Conservation (phyloP, 2,113 vertebrate species). For the Tenrec ecaudatus region DNA sequence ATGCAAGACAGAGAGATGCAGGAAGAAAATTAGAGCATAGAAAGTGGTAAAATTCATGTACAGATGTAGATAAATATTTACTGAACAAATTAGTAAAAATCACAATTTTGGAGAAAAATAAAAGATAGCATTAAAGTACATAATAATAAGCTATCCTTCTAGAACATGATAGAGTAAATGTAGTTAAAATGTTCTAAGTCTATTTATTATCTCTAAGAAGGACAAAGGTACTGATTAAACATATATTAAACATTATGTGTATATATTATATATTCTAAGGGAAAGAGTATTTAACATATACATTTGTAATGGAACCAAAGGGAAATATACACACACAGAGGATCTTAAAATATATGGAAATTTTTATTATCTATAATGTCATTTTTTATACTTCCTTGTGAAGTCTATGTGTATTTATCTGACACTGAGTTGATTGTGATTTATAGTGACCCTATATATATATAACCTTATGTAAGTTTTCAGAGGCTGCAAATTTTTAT, state of each 20-base stretch:
- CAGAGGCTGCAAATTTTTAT: no score
- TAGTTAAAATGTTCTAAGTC: not conserved
- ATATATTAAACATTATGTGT: not conserved
- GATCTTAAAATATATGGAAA: no score
- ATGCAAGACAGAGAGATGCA: not conserved
- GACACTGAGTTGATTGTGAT: no score
- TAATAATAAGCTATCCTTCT: not conserved
- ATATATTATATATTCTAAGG: not conserved
- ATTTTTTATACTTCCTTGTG: no score
- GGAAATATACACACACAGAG: not conserved
- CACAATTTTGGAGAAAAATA: not conserved
- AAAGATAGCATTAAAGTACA: not conserved
- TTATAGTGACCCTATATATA: no score
- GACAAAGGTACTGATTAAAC: not conserved
- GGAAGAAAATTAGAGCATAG: not conserved
- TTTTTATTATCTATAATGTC: no score
- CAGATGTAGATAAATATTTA: not conserved
- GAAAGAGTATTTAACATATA: not conserved
- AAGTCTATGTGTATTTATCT: no score
- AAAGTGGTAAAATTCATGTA: not conserved
- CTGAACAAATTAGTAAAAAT: not conserved
- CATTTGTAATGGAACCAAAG: not conserved
- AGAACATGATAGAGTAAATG: not conserved
- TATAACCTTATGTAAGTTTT: no score
- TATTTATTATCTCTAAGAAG: not conserved